Evolutionary conservation across 2,888 invertebrate species (phyloP).

Genomic region (Leuctra nigra): DNA sequence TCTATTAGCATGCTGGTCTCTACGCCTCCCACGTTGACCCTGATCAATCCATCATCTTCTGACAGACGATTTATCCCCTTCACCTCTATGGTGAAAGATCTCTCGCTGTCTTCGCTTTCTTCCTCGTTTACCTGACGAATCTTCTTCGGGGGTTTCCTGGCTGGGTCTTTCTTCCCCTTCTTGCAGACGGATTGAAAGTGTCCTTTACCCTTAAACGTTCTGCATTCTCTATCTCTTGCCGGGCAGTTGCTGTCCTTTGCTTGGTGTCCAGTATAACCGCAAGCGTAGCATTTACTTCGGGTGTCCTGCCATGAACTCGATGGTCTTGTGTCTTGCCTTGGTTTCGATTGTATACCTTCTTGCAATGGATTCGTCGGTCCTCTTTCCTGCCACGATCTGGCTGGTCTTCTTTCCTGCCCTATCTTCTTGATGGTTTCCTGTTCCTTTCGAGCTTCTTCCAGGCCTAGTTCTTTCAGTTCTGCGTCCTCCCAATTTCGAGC

Average conservation of each 20-base stretch:
- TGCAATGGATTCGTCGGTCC: too few relatives aligned
- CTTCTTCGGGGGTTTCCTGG: background rate
- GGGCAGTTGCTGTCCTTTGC: background rate
- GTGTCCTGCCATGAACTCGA: too few relatives aligned
- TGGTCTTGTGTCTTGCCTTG: too few relatives aligned
- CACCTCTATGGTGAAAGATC: background rate
- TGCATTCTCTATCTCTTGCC: background rate
- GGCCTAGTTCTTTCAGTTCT: background rate
- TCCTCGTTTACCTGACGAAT: background rate
- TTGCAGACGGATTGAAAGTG: background rate
- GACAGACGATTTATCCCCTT: too few relatives aligned
- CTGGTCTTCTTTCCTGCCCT: background rate
- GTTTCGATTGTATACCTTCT: too few relatives aligned
- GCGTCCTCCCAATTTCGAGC: background rate
- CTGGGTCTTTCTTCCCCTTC: background rate
- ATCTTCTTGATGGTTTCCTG: background rate
- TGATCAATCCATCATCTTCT: too few relatives aligned
- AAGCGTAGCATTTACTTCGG: background rate
- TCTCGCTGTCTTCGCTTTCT: background rate
- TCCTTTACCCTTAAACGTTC: background rate
- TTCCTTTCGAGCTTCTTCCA: background rate
- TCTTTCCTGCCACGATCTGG: too few relatives aligned
- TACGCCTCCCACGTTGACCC: slow-evolving; percentile 18
- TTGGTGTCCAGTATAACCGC: background rate
- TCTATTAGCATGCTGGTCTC: slow-evolving; percentile 7